These are phyloP conservation scores for Meriones psammophilus DNA, from an alignment of 2,797 vertebrate genomes.

Conservation along the genomic window DNA sequence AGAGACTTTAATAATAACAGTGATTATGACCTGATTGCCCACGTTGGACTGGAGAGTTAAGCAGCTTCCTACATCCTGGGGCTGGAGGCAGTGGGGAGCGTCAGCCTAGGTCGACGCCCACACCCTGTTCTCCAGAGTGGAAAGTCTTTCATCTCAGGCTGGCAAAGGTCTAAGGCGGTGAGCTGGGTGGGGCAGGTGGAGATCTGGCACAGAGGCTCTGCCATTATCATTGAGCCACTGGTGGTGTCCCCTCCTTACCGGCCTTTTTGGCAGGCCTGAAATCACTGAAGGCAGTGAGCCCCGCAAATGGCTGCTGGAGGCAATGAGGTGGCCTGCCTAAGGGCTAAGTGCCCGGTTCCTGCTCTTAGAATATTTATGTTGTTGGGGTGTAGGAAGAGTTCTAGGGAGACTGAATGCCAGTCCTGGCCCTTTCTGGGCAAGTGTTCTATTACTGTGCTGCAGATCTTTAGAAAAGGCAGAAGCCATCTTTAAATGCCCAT, in stretches of 20 bases:
- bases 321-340: background rate
- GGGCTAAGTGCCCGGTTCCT: background rate
- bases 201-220: background rate
- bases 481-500: background rate
- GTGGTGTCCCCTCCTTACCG: background rate
- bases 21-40: background rate
- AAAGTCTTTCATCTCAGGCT: conserved; percentile 9
- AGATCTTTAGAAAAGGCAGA: background rate
- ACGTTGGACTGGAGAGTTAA: background rate
- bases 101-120: background rate
- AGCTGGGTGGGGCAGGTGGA: background rate
- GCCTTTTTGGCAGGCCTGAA: background rate
- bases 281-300: background rate
- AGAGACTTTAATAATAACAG: background rate
- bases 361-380: background rate
- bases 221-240: background rate
- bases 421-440: background rate
- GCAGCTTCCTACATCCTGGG: background rate
- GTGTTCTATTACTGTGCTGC: background rate
- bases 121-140: background rate
- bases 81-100: background rate
- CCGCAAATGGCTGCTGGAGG: background rate
- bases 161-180: background rate
- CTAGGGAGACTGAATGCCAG: background rate
- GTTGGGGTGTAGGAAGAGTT: background rate